Conservation (phyloP, 2,888 invertebrate genomes). For the Eupsilia transversa region DNA sequence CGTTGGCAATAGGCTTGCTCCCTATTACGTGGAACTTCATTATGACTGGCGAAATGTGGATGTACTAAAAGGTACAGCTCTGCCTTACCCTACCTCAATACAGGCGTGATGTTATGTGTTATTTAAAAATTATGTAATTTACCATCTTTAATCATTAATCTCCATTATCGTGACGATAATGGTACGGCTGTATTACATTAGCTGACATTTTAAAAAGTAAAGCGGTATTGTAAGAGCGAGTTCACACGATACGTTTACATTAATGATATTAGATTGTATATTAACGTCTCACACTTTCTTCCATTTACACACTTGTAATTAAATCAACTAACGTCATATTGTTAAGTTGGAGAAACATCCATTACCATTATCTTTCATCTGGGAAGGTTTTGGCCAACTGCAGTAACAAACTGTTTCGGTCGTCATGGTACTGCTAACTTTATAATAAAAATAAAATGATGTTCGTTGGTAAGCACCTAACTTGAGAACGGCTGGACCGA, state of each 20-base stretch:
- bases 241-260: conserved; percentile 63
- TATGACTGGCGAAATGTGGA: neutral
- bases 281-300: conserved; percentile 75
- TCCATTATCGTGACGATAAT: conserved; percentile 33
- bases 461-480: no score
- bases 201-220: conserved; percentile 50
- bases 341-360: conserved; percentile 50
- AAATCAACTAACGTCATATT: conserved; percentile 59
- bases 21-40: neutral
- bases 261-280: conserved; percentile 65
- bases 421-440: neutral
- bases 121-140: neutral
- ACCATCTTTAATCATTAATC: conserved; percentile 21
- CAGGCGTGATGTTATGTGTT: neutral
- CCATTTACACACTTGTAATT: conserved; percentile 66
- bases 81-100: neutral
- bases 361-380: conserved; percentile 52
- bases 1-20: neutral
- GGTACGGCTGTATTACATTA: conserved; percentile 16
- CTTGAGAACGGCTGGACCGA: no score
- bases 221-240: conserved; percentile 36
- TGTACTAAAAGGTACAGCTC: neutral
- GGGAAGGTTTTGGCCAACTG: conserved; percentile 24
- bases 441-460: no score
- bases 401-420: neutral